Evolutionary conservation across 2,888 invertebrate genomes (phyloP).

Genomic region (Monopis laevigella): DNA sequence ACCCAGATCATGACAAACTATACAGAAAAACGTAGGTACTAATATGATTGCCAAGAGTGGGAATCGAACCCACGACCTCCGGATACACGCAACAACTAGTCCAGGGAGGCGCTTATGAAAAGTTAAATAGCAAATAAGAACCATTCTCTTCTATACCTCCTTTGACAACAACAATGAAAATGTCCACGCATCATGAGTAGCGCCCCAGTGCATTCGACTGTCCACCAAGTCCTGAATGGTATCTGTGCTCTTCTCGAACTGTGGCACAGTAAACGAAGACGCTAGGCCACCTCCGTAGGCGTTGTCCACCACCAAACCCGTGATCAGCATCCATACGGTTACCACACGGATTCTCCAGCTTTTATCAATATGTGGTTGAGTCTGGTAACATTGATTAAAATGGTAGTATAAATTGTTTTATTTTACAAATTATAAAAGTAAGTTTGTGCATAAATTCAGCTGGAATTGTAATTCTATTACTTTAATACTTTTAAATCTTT

Average conservation of each 20-base stretch:
- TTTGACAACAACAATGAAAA: constrained; percentile 64
- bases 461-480: too few species aligned
- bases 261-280: constrained; percentile 65
- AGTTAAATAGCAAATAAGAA: too few species aligned
- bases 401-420: not conserved
- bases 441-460: too few species aligned
- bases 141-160: too few species aligned
- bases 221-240: constrained; percentile 54
- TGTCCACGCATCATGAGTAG: constrained; percentile 74
- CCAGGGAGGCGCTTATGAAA: too few species aligned
- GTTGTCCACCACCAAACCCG: constrained; percentile 57
- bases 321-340: constrained; percentile 35
- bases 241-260: constrained; percentile 58
- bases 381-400: constrained; percentile 22
- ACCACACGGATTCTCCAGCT: constrained; percentile 23
- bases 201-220: constrained; percentile 64
- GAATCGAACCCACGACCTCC: too few species aligned
- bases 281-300: constrained; percentile 66
- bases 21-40: too few species aligned
- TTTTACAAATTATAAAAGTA: too few species aligned
- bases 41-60: too few species aligned
- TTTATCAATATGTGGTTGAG: constrained; percentile 27
- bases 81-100: too few species aligned
- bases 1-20: too few species aligned
- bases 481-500: too few species aligned